phyloP scores from a whole-genome alignment of 2,113 vertebrate species.

The Aspidoscelis tigris region DNA sequence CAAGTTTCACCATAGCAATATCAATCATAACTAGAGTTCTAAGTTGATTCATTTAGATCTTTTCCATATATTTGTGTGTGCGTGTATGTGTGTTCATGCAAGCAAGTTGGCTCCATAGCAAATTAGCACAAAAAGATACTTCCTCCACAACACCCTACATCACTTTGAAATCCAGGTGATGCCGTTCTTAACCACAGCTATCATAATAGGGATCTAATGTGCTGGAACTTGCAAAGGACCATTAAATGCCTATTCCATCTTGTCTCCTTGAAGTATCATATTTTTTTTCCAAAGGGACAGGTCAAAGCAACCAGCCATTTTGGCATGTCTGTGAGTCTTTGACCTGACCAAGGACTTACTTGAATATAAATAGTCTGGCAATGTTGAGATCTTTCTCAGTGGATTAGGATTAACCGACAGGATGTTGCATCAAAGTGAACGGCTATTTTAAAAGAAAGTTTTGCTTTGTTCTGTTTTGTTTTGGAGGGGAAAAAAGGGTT shows the following conservation, averaged over 20 bases:
- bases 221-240: too few relatives aligned
- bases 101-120: neutral
- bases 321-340: neutral
- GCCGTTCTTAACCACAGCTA: too few relatives aligned
- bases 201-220: too few relatives aligned
- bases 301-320: neutral
- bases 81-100: too few relatives aligned
- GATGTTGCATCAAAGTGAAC: neutral
- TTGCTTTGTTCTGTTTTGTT: neutral
- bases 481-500: neutral
- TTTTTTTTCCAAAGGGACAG: neutral
- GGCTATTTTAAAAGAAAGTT: neutral
- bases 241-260: too few relatives aligned
- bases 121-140: too few relatives aligned
- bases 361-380: neutral
- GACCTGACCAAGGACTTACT: neutral
- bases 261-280: neutral
- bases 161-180: too few relatives aligned
- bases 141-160: too few relatives aligned
- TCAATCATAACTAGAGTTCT: neutral
- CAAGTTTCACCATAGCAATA: conserved; percentile 28
- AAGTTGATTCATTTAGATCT: conserved; percentile 9
- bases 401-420: neutral
- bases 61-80: neutral
- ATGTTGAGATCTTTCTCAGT: neutral